Conservation (phyloP, 1,140 invertebrate genomes). For the Magallana ariakensis region DNA sequence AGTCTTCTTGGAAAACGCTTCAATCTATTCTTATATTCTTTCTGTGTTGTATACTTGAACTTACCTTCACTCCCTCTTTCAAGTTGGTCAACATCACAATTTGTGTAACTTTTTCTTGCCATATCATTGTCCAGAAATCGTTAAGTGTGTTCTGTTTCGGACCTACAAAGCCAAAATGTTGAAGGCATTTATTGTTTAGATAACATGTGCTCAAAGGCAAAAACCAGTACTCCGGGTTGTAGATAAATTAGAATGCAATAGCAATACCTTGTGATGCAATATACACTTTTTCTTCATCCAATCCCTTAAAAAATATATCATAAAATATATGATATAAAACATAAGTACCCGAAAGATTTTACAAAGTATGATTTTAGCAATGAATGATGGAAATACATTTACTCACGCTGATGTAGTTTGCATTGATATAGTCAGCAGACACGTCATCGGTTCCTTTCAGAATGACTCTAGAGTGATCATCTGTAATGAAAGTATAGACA, state of each 20-base stretch:
- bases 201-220: no score
- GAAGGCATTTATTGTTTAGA: neutral
- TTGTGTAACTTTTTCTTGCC: slow-evolving; percentile 72
- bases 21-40: no score
- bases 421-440: neutral
- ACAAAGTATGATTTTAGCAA: neutral
- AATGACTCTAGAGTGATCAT: neutral
- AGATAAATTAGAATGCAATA: neutral
- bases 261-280: slow-evolving; percentile 1
- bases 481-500: neutral
- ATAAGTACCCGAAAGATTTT: neutral
- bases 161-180: slow-evolving; percentile 49
- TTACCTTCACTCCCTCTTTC: slow-evolving; percentile 66
- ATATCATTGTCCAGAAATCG: slow-evolving; percentile 78
- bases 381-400: neutral
- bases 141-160: slow-evolving; percentile 61
- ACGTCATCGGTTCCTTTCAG: neutral
- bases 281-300: neutral
- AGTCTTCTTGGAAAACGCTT: neutral
- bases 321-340: neutral
- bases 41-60: neutral
- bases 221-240: no score
- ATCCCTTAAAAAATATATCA: slow-evolving; percentile 1
- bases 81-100: slow-evolving; percentile 77
- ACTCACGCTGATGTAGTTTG: slow-evolving; percentile 7